Evolutionary conservation across 2,888 invertebrate species (phyloP).

Genomic region (Acronicta aceris): DNA sequence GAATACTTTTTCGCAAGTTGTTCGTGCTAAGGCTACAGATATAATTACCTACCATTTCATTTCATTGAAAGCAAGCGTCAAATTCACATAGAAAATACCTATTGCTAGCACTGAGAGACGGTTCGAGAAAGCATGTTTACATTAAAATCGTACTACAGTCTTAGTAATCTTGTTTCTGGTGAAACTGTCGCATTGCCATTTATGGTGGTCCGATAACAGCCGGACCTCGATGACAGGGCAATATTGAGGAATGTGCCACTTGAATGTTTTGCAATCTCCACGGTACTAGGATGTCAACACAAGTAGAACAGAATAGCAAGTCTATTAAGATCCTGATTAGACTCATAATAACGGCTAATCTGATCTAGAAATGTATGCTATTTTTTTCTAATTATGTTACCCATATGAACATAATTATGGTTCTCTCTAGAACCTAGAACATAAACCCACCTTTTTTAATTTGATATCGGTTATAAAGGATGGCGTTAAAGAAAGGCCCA

Average conservation of each 20-base stretch:
- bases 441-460: too few species aligned
- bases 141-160: slow-evolving; percentile 63
- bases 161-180: slow-evolving; percentile 67
- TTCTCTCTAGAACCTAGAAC: too few species aligned
- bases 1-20: too few species aligned
- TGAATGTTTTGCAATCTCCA: slow-evolving; percentile 34
- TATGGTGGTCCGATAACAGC: slow-evolving; percentile 62
- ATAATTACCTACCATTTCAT: too few species aligned
- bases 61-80: background rate
- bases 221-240: slow-evolving; percentile 38
- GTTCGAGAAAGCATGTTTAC: slow-evolving; percentile 65
- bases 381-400: too few species aligned
- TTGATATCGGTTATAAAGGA: too few species aligned
- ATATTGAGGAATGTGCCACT: slow-evolving; percentile 51
- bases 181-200: slow-evolving; percentile 61
- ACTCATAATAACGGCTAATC: slow-evolving; percentile 7
- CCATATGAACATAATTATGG: too few species aligned
- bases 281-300: slow-evolving; percentile 13
- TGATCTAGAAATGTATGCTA: too few species aligned
- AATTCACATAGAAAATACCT: slow-evolving; percentile 10
- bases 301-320: slow-evolving; percentile 14
- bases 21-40: too few species aligned
- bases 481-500: too few species aligned
- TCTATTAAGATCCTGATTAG: slow-evolving; percentile 30
- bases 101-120: slow-evolving; percentile 28